Conservation (phyloP, 2,888 invertebrate genomes). For the Mystacides longicornis region DNA sequence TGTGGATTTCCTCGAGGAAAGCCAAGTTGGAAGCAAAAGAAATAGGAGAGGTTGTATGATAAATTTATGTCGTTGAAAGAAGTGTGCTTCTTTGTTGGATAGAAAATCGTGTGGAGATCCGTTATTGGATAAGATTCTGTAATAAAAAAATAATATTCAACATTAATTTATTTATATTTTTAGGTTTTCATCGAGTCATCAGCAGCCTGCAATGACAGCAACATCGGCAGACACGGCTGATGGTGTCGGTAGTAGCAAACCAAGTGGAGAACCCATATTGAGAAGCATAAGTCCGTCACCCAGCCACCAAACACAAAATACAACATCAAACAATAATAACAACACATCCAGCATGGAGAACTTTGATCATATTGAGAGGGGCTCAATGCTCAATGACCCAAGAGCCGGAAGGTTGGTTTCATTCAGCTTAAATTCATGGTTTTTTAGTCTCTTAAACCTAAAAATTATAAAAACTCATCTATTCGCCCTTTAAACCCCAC, state of each 20-base stretch:
- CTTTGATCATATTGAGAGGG: conserved; percentile 62
- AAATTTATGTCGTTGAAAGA: no score
- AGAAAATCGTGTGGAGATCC: no score
- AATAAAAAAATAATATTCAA: no score
- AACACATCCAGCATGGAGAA: conserved; percentile 29
- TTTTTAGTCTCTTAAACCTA: background rate
- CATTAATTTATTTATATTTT: no score
- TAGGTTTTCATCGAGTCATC: background rate
- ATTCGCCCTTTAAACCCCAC: no score
- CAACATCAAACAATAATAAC: background rate
- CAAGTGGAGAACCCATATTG: conserved; percentile 25
- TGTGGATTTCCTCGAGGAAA: no score
- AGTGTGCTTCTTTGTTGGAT: no score
- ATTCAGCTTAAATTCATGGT: background rate
- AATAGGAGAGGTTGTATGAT: no score
- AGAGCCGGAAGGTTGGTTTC: conserved; percentile 48
- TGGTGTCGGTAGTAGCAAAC: conserved; percentile 42
- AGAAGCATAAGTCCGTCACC: conserved; percentile 27
- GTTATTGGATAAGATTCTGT: no score
- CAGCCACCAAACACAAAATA: background rate
- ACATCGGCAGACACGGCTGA: conserved; percentile 34
- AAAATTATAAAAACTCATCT: no score
- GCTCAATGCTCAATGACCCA: conserved; percentile 57
- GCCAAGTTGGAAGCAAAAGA: no score
- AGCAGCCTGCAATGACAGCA: conserved; percentile 17